Conservation (phyloP, 1,140 invertebrate genomes). For the Apis florea region DNA sequence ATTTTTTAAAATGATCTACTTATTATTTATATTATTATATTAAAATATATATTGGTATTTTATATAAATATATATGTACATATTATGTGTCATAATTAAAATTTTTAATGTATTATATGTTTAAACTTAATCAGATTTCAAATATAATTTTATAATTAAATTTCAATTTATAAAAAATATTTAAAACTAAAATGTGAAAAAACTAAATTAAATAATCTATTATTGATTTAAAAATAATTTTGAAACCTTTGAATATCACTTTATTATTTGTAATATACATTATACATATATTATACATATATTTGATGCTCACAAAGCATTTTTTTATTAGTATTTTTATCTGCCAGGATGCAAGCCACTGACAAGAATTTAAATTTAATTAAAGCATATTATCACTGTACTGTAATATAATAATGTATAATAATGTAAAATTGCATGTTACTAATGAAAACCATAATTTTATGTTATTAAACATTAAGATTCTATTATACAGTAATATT, state of each 20-base stretch:
- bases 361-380: conserved; percentile 48
- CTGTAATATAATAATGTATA: conserved; percentile 7
- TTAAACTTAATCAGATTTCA: conserved; percentile 9
- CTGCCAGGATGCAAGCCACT: conserved; percentile 68
- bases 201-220: neutral
- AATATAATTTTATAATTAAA: neutral
- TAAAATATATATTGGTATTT: conserved; percentile 24
- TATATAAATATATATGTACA: neutral
- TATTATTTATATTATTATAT: conserved; percentile 12
- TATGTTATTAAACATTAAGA: conserved; percentile 6
- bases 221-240: conserved; percentile 9
- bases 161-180: neutral
- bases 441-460: conserved; percentile 23
- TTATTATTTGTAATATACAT: conserved; percentile 21
- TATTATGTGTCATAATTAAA: neutral
- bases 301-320: conserved; percentile 9
- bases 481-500: neutral
- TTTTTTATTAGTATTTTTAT: conserved; percentile 49
- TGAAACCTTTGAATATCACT: conserved; percentile 28
- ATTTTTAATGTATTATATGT: conserved; percentile 12
- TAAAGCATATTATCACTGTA: conserved; percentile 36
- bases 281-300: neutral
- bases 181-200: neutral
- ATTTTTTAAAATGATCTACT: conserved; percentile 5
- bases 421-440: conserved; percentile 50